Evolutionary conservation across 2,113 vertebrate species (phyloP).

Genomic region (Calidris pygmaea): DNA sequence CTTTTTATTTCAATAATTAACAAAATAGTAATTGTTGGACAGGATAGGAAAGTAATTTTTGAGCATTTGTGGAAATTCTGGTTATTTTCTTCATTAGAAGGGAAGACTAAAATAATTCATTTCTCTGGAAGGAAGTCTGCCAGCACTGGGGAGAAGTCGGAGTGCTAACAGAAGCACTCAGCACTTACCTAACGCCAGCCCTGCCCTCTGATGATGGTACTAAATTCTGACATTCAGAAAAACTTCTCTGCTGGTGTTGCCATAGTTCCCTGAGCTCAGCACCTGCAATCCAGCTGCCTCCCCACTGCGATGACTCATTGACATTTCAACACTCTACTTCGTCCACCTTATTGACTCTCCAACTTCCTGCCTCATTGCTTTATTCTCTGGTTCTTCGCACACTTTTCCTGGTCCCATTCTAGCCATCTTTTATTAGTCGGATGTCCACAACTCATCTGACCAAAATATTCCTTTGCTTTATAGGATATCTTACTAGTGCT

Average conservation of each 20-base stretch:
- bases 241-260: slow-evolving; percentile 23
- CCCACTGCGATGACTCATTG: slow-evolving; percentile 11
- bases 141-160: background rate
- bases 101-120: background rate
- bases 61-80: background rate
- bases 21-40: background rate
- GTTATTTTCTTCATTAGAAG: background rate
- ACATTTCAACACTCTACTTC: slow-evolving; percentile 32
- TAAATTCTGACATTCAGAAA: slow-evolving; percentile 14
- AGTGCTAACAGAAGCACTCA: slow-evolving; percentile 28
- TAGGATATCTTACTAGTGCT: background rate
- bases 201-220: slow-evolving; percentile 37
- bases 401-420: background rate
- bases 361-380: slow-evolving; percentile 24
- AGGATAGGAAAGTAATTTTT: background rate
- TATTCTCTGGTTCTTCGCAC: background rate
- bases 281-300: slow-evolving; percentile 59
- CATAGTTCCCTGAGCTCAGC: slow-evolving; percentile 38
- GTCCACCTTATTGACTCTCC: slow-evolving; percentile 37
- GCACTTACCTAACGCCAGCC: background rate
- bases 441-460: background rate
- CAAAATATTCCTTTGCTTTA: background rate
- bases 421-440: background rate
- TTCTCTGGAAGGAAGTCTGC: background rate
- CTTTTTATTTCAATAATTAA: background rate